These are phyloP conservation scores for Pipa parva DNA, from an alignment of 2,113 vertebrate genomes.

Conservation along the genomic window DNA sequence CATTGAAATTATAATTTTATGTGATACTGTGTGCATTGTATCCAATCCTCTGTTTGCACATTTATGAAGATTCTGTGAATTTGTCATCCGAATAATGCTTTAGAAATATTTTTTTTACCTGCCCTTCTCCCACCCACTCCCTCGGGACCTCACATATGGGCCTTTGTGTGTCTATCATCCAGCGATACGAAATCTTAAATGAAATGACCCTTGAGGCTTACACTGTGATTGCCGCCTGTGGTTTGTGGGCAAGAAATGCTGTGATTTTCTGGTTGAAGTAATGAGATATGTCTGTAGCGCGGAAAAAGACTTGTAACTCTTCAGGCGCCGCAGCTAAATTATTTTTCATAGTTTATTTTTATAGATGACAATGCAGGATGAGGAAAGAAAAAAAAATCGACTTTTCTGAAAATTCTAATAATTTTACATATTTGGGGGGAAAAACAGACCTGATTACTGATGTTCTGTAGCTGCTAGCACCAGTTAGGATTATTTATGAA, in stretches of 20 bases:
- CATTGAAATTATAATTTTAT: too few relatives aligned
- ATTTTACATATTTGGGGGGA: too few relatives aligned
- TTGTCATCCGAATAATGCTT: neutral
- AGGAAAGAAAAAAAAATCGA: neutral
- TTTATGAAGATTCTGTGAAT: neutral
- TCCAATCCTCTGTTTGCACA: neutral
- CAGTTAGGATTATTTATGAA: too few relatives aligned
- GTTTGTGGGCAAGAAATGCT: conserved; percentile 7
- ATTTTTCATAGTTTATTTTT: neutral
- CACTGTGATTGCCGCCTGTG: conserved; percentile 14
- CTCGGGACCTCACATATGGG: conserved; percentile 1
- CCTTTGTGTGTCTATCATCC: conserved; percentile 13
- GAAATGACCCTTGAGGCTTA: conserved; percentile 19
- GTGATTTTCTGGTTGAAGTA: conserved; percentile 23
- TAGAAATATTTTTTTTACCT: neutral
- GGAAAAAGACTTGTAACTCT: conserved; percentile 10
- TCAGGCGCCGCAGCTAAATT: neutral
- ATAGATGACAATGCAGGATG: neutral
- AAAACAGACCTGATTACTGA: too few relatives aligned
- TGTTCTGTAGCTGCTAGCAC: too few relatives aligned
- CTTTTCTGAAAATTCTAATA: too few relatives aligned
- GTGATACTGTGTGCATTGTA: too few relatives aligned
- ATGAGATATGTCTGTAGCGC: conserved; percentile 17
- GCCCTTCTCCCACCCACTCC: neutral
- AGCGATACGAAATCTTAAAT: conserved; percentile 21